Percentiles rank a stretch among this genome's conserved stretches.
These are phyloP conservation scores for Stigmatopora argus DNA, from an alignment of 2,113 vertebrate species.

Conservation along the genomic window DNA sequence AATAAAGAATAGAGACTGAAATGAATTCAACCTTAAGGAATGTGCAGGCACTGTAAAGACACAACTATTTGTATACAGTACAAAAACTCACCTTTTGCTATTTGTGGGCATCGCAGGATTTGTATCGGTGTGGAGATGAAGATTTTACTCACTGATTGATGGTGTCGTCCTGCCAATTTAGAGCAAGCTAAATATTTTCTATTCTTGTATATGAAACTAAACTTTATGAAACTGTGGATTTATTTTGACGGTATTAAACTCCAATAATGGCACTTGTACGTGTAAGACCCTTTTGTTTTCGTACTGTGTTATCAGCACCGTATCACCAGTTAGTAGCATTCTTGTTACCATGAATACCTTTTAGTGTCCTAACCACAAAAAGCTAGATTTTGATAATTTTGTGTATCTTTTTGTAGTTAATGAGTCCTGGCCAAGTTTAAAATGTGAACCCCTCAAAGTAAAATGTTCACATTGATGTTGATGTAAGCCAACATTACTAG, in stretches of 20 bases:
- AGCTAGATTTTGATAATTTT: background rate
- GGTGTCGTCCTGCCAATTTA: background rate
- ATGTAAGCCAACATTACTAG: too few species aligned
- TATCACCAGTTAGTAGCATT: background rate
- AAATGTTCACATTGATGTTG: background rate
- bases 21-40: background rate
- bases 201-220: slow-evolving; percentile 24
- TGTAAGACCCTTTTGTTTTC: background rate
- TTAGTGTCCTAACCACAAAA: background rate
- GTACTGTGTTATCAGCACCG: background rate
- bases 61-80: background rate
- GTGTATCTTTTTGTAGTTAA: background rate
- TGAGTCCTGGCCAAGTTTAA: background rate
- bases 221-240: slow-evolving; percentile 38
- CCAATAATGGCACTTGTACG: background rate
- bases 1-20: background rate
- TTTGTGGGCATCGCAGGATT: background rate
- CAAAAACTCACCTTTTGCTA: background rate
- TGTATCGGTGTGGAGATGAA: background rate
- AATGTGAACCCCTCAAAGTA: background rate
- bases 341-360: background rate
- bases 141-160: background rate
- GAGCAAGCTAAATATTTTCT: slow-evolving; percentile 41
- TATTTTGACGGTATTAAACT: slow-evolving; percentile 30
- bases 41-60: background rate